Conservation (phyloP, 2,113 vertebrate genomes). For the Dicerorhinus sumatrensis region DNA sequence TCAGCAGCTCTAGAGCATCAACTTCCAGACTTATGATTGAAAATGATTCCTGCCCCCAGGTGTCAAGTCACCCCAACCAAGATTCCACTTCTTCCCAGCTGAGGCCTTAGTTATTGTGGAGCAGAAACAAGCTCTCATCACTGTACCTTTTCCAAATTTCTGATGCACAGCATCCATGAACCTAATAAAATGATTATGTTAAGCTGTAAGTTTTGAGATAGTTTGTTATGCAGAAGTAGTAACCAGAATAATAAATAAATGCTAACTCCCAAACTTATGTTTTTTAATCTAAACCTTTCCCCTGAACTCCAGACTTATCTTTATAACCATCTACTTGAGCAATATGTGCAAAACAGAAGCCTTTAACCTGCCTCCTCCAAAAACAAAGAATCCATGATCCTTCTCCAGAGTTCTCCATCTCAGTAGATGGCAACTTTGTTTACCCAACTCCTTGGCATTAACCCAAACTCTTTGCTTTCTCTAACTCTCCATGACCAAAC, state of each 20-base stretch:
- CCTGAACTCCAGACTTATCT: neutral
- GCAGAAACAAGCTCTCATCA: neutral
- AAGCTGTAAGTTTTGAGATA: neutral
- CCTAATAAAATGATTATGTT: neutral
- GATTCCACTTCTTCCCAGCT: neutral
- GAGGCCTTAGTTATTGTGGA: neutral
- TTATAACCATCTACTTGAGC: neutral
- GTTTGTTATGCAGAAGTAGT: neutral
- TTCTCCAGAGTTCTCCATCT: neutral
- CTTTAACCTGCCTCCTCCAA: neutral
- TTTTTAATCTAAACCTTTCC: neutral
- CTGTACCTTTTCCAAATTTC: neutral
- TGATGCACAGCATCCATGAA: neutral
- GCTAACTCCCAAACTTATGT: neutral
- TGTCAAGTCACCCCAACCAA: neutral
- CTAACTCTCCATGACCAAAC: neutral
- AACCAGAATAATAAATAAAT: conserved; percentile 10
- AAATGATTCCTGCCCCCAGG: neutral
- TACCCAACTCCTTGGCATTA: neutral
- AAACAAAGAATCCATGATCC: neutral
- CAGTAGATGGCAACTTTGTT: neutral
- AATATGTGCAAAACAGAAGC: neutral
- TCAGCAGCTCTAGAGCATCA: neutral
- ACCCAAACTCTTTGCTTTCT: neutral
- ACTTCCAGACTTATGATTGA: neutral